Base-by-base conservation (phyloP, 2,888 invertebrate genomes). In the Tethea ocularis region DNA sequence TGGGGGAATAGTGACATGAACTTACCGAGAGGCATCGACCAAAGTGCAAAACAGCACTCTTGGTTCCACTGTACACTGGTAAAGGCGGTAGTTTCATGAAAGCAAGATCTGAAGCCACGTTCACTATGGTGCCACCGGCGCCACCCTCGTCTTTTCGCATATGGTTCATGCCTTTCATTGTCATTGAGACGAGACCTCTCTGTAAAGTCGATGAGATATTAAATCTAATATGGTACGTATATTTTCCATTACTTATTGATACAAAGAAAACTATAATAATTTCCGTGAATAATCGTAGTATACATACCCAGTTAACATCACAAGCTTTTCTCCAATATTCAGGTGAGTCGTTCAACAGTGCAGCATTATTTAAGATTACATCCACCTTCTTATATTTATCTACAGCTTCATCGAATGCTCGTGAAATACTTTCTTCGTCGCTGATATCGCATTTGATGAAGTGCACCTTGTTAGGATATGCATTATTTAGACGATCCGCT, bases 161-260 rank as follows among this genome's bases (percentile, higher is more conserved):
- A 23, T 85, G 82, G 23, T 85, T 81, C 65, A 90, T 74, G 0
- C 86, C 91, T 57, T 82, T 85, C 64, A 90, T 66, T 2, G 84
- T 89, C 36, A 90, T 83, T 36, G 90, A 86, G 4, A 91, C 89
- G n/a, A 91, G 69, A 22, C 90, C 92, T 68, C 84, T 67, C 91
- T 90, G 61, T 58, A 74, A 73, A 53, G 38, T 15, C 22, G 41
- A 22, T 36, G 52, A n/a, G n/a, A n/a, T n/a, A n/a, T n/a, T n/a
- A n/a, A n/a, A n/a, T n/a, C n/a, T n/a, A n/a, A n/a, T n/a, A n/a
- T n/a, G n/a, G n/a, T n/a, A n/a, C n/a, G n/a, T n/a, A n/a, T n/a
- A n/a, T n/a, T n/a, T n/a, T n/a, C n/a, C n/a, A n/a, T n/a, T n/a
- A n/a, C n/a, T n/a, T n/a, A n/a, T n/a, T n/a, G n/a, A n/a, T n/a